Evolutionary conservation across 2,113 vertebrate species (phyloP).

Genomic region (Numenius arquata): DNA sequence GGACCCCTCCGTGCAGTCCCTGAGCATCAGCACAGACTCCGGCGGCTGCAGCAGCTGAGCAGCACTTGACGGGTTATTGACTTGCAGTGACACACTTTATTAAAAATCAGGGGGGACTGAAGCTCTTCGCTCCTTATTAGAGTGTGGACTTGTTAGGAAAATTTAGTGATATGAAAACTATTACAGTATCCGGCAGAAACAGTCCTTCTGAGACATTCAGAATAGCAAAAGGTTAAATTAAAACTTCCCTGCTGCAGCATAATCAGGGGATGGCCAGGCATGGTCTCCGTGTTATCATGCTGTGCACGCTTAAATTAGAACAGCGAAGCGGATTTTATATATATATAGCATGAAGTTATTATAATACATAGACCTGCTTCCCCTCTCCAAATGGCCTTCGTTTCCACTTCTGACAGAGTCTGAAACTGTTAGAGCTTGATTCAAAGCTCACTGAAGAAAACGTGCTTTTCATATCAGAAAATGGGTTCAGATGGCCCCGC

Average conservation of each 20-base stretch:
- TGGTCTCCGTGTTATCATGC: background rate
- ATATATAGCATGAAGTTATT: background rate
- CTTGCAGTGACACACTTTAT: constrained; percentile 14
- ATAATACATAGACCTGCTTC: background rate
- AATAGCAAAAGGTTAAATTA: constrained; percentile 42
- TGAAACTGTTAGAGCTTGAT: background rate
- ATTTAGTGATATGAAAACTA: constrained; percentile 16
- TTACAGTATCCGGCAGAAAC: background rate
- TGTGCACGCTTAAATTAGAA: background rate
- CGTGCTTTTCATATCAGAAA: background rate
- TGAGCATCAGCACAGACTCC: background rate
- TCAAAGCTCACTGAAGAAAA: background rate
- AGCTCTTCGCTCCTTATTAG: background rate
- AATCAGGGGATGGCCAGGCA: background rate
- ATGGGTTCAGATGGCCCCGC: background rate
- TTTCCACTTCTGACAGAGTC: background rate
- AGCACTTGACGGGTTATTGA: constrained; percentile 11
- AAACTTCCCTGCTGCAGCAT: background rate
- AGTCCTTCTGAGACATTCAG: constrained; percentile 4
- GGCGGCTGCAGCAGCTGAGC: background rate
- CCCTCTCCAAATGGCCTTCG: background rate
- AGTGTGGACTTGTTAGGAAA: background rate
- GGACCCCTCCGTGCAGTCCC: background rate
- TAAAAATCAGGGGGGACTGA: background rate
- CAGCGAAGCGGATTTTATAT: background rate